Evolutionary conservation across 2,797 vertebrate genomes (phyloP), one percentile per base, ranked within the genome.

Genomic region (Channa striata): DNA sequence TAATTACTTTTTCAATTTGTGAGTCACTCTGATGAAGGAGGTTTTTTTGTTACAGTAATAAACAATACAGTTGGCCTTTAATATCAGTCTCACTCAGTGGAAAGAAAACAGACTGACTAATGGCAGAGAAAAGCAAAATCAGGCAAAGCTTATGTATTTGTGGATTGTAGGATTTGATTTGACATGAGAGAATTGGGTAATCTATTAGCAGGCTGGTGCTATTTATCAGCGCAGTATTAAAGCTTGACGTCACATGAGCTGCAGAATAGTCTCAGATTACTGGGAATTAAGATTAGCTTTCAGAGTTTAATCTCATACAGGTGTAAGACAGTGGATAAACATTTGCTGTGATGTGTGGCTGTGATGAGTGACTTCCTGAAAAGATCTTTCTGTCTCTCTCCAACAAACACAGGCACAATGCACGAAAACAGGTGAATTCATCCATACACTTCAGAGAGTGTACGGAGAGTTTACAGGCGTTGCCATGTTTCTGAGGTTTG

Each of bases 221-320:
- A 78, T 85, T 90, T 81, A 81, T 87, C 73, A 20, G 68, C 52
- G 4, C 25, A 4, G 73, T 25, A 87, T 88, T 87, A 83, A 86
- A 85, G 33, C 56, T 60, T 82, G 85, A 83, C 67, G 58, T 85
- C 87, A 87, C 54, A 44, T 46, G 76, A 86, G 63, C 75, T 34
- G 73, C 67, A 34, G 61, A 83, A 82, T 84, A 66, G 74, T 83
- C 79, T 79, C 84, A 78, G 88, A 90, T 90, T 89, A 87, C 60
- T 8, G 58, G 81, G 83, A 78, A 84, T 87, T 83, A 82, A 84
- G 83, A 87, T 88, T 83, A 84, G 81, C 80, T 57, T 13, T 39
- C 43, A 16, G 61, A 60, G 64, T 81, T 82, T 87, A 85, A 87
- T 89, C 83, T 73, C 60, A 50, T 48, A 77, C 86, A 90, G 87